Evolutionary conservation across 2,797 vertebrate genomes (phyloP).

Genomic region (Oreonectes daqikongensis): DNA sequence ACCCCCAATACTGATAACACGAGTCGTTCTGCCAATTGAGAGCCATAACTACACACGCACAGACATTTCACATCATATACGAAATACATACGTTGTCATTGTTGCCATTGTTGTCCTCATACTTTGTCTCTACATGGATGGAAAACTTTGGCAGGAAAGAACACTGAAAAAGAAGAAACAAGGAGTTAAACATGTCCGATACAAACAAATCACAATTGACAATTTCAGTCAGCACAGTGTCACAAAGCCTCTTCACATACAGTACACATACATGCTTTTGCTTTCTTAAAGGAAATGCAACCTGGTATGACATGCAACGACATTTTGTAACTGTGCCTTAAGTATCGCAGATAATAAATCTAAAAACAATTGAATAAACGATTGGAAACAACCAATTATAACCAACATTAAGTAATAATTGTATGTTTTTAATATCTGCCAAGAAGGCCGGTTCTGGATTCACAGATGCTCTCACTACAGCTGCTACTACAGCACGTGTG

Average conservation of each 20-base stretch:
- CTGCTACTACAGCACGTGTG: neutral
- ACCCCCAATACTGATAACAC: too few species aligned
- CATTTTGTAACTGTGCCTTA: too few species aligned
- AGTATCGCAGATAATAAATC: neutral
- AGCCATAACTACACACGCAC: neutral
- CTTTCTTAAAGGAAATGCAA: too few species aligned
- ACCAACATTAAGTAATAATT: too few species aligned
- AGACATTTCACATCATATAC: neutral
- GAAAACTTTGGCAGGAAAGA: constrained; percentile 92
- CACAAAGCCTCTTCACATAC: too few species aligned
- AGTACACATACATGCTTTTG: too few species aligned
- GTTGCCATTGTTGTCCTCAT: constrained; percentile 79
- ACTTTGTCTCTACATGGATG: constrained; percentile 90
- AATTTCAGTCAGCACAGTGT: too few species aligned
- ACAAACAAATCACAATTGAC: neutral
- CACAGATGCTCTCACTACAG: constrained; percentile 11
- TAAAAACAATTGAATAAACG: neutral
- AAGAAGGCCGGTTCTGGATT: neutral
- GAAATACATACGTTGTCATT: constrained; percentile 80
- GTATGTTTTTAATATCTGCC: neutral
- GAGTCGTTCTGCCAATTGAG: neutral
- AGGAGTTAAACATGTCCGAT: neutral
- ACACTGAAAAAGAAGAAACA: constrained; percentile 80
- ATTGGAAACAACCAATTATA: neutral
- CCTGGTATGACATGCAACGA: too few species aligned